phyloP scores from a whole-genome alignment of 2,113 vertebrate genomes.

The Corynorhinus townsendii region DNA sequence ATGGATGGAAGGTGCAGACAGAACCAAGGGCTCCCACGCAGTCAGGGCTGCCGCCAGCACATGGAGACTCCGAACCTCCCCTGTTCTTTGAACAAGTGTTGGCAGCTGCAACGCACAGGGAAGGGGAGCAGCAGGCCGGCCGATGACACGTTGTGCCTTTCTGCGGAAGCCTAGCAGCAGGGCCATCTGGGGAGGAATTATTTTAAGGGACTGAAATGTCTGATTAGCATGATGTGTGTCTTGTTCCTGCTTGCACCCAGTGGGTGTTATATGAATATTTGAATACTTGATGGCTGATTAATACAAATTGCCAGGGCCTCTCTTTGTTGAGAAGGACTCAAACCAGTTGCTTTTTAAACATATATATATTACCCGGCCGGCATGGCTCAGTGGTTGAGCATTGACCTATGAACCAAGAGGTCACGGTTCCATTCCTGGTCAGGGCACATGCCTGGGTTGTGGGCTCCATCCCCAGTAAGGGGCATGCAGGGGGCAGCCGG shows the following conservation, averaged over 20 bases:
- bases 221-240: constrained; percentile 57
- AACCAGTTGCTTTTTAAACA: neutral
- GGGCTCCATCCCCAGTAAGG: too few species aligned
- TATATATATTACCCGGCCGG: too few species aligned
- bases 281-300: constrained; percentile 25
- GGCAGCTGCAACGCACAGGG: neutral
- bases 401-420: too few species aligned
- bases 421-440: too few species aligned
- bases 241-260: neutral
- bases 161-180: neutral
- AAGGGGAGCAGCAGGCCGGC: rapidly evolving
- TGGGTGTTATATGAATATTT: constrained; percentile 31
- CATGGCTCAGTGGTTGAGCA: too few species aligned
- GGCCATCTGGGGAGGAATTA: constrained; percentile 57
- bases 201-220: constrained; percentile 58
- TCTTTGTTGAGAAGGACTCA: neutral
- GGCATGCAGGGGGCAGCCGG: too few species aligned
- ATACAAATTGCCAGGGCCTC: neutral
- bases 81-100: neutral
- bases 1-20: neutral
- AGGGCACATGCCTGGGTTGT: too few species aligned
- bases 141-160: neutral
- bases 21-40: too few species aligned
- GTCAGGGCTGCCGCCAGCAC: neutral
- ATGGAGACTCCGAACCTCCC: too few species aligned